A percentile compares a stretch with the other conserved stretches of the same genome.
phyloP scores from a whole-genome alignment of 2,797 vertebrate species.

The Chromis chromis region DNA sequence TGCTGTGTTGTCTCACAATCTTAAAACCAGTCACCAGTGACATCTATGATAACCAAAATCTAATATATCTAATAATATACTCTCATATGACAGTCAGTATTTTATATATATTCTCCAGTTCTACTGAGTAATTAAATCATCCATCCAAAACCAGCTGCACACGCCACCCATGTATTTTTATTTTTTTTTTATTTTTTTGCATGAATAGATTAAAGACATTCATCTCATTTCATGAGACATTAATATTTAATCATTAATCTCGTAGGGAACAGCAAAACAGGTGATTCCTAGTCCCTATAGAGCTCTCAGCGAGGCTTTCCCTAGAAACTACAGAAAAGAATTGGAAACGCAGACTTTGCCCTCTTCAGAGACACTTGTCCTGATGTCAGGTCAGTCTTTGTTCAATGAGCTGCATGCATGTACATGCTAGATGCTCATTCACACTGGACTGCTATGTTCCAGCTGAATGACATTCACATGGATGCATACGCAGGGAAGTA shows the following conservation, averaged over 20 bases:
- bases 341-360: slow-evolving; percentile 28
- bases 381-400: slow-evolving; percentile 40
- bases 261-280: slow-evolving; percentile 14
- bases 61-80: not conserved
- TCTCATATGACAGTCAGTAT: not conserved
- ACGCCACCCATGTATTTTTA: not conserved
- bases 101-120: not conserved
- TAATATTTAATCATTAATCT: slow-evolving; percentile 42
- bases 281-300: not conserved
- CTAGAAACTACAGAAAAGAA: slow-evolving; percentile 25
- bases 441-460: slow-evolving; percentile 46
- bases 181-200: not conserved
- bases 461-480: slow-evolving; percentile 42
- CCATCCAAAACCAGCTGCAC: not conserved
- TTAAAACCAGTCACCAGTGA: not conserved
- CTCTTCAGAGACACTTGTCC: slow-evolving; percentile 24
- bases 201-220: slow-evolving; percentile 6
- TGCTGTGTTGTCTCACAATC: not conserved
- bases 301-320: slow-evolving; percentile 7
- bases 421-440: slow-evolving; percentile 37
- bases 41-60: not conserved
- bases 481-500: slow-evolving; percentile 14
- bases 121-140: not conserved
- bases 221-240: slow-evolving; percentile 21
- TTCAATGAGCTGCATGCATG: slow-evolving; percentile 28